phyloP scores from a whole-genome alignment of 2,113 vertebrate genomes.

The Rissa tridactyla region DNA sequence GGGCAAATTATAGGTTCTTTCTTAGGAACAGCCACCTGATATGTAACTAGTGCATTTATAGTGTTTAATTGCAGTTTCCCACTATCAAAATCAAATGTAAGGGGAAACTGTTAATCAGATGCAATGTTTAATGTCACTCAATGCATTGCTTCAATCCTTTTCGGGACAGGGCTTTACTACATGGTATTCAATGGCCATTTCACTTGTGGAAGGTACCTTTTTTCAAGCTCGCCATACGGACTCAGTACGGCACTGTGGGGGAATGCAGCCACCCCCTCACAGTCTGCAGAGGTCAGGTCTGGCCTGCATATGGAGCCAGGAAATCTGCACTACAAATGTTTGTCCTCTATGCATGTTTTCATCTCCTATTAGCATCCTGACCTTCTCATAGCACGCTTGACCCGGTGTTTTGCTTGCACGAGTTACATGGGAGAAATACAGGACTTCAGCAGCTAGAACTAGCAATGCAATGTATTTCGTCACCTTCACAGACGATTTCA shows the following conservation, averaged over 20 bases:
- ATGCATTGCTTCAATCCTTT: not conserved
- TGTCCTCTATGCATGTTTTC: slow-evolving; percentile 8
- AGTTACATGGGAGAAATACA: not conserved
- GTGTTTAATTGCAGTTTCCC: not conserved
- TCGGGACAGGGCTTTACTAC: not conserved
- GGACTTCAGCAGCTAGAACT: not conserved
- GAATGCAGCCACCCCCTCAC: not conserved
- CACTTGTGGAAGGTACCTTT: not conserved
- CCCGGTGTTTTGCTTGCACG: not conserved
- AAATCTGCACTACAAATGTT: slow-evolving; percentile 12
- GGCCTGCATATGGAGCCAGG: not conserved
- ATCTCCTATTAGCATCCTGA: slow-evolving; percentile 18
- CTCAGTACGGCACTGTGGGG: not conserved
- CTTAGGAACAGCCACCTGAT: not conserved
- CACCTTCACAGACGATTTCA: not conserved
- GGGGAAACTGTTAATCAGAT: not conserved
- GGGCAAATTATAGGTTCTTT: not conserved
- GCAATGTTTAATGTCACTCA: not conserved
- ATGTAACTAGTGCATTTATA: not conserved
- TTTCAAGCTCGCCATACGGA: not conserved
- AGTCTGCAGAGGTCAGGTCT: not conserved
- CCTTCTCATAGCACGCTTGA: not conserved
- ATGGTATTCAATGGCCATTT: not conserved
- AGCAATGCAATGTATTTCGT: not conserved
- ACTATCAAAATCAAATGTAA: not conserved